Base-by-base conservation (phyloP, 1,140 invertebrate genomes). In the Drepana arcuata region DNA sequence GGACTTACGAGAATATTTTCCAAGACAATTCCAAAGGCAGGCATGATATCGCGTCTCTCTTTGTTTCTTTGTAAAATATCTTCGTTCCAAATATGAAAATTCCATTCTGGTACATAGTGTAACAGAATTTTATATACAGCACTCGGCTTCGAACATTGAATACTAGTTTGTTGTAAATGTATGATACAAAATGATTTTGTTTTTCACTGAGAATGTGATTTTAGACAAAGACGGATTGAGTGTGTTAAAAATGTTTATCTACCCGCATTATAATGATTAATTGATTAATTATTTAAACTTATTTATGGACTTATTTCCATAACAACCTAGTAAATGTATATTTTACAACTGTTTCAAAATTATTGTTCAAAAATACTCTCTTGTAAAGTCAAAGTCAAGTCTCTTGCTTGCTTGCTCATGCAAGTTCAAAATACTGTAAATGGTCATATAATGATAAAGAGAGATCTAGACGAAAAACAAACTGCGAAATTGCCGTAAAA, bases 1-100 rank as follows among this genome's bases (percentile, higher is more conserved):
- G 23, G 7, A 79, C 74, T 79, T 45, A 75, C 74, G 54, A 65
- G 48, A 78, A 78, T 66, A 78, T 75, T 51, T 60, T 71, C 71
- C 69, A 78, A 42, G 59, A 66, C 28, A 75, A 31, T 34, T 78
- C 71, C 29, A 79, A 44, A 6, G 71, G 71, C 25, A 79, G 46
- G n/a, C 45, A 44, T 16, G 65, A 55, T 45, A 79, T 55, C 29
- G 50, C 35, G 41, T 75, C 63, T 24, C 37, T 37, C 29, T 35
- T 49, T 16, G 40, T 53, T 30, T 48, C 53, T 36, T 46, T 46
- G 9, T 13, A 2, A 45, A 64, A 63, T 54, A 65, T 53, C 61
- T 67, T 62, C 24, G 48, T 54, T 16, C 74, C 70, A 48, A 79
- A 79, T 41, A 74, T 45, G 48, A 79, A 79, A 61, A 72, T 58